Evolutionary conservation across 2,888 invertebrate species (phyloP), one percentile per base, ranked within the genome.

Genomic region (Pelosia muscerda): DNA sequence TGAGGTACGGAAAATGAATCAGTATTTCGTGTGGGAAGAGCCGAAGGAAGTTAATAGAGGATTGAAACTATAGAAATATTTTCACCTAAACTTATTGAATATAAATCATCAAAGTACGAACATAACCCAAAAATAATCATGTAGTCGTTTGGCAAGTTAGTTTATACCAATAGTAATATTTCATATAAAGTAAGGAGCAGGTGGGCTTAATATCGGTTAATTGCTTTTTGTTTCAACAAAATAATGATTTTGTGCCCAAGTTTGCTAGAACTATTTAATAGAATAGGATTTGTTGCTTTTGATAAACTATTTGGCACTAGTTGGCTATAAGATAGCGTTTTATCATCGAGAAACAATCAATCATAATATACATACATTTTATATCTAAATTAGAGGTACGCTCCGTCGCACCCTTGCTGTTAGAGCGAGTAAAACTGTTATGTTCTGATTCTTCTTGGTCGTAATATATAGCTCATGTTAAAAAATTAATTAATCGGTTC

Each of bases 161-260:
- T 76, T 70, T 79, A 71, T 76, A 62, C 75, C 71, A 34, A 69
- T 63, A 68, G 77, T 75, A 78, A 84, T 84, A 85, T 81, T 85
- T 84, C 76, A 81, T 68, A 79, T 78, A 74, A 76, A 73, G 69
- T 76, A 79, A 82, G 77, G 72, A 81, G 82, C 85, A 86, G 86
- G 86, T 86, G 86, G 80, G 78, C 66, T 80, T 84, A 81, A 84
- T 83, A 81, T 79, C 77, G 77, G 85, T 79, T 86, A 85, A 84
- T 82, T 85, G 81, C 81, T 76, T 74, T 78, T 84, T 86, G 86
- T 85, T 86, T 81, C 78, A 74, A 76, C 78, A 81, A 83, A 81
- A 83, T 83, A 81, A 86, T 86, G 76, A 84, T 82, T 86, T 85
- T 82, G 76, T 76, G 76, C 77, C 67, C 31, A 81, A 83, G 75